Evolutionary conservation across 2,797 vertebrate species (phyloP), one percentile per base, ranked within the genome.

Genomic region (Danio albolineatus): DNA sequence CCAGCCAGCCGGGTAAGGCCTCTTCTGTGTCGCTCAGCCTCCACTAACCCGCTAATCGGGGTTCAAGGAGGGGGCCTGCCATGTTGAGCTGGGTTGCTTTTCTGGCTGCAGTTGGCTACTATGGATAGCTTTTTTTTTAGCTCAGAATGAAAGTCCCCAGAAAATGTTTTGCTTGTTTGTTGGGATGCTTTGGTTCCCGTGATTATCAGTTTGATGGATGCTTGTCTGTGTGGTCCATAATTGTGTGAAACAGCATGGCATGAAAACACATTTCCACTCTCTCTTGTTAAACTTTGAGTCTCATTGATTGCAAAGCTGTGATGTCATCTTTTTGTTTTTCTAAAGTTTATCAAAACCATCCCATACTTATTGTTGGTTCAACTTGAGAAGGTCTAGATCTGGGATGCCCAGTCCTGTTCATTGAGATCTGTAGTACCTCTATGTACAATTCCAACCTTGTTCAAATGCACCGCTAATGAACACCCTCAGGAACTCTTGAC

Each of bases 1-100:
- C 93, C 89, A 87, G 91, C 93, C 93, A 89, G 84, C 95, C 95
- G 95, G 97, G 98, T 98, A 99, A 99, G 97, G 86, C 93, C 93
- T 94, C 91, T 89, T 85, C 61, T 84, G 84, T 84, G 84, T 84
- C 79, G 79, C 73, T 78, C 82, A 81, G 64, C 81, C 71, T 76
- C 82, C 72, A 87, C 94, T 94, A 89, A 93, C 92, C 89, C 73
- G 81, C 91, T 93, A 92, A 91, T 85, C 76, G 82, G 82, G 86
- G 74, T 78, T 48, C 80, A 61, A 76, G 73, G 71, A 59, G 53
- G n/a, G 43, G 83, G 67, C 46, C 71, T 69, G 41, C 53, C 79
- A 28, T 73, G 61, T 69, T 53, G 73, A 48, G 73, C 41, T 59
- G 71, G 78, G 44, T 66, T 53, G 67, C 41, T n/a, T 59, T 67